Evolutionary conservation across 2,888 invertebrate species (phyloP), one percentile per base, ranked within the genome.

Genomic region (Heliconius aoede): DNA sequence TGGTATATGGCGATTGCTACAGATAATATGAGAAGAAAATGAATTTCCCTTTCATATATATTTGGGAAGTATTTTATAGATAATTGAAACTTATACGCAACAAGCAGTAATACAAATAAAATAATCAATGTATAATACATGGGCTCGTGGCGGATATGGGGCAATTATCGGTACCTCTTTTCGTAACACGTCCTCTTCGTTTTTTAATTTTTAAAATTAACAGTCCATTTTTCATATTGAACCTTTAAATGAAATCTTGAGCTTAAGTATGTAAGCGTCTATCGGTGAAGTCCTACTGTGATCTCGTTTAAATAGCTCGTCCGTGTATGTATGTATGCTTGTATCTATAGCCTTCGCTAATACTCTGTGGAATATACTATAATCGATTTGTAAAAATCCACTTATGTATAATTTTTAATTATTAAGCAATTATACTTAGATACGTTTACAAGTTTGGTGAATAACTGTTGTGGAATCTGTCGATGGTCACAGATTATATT

Each of bases 231-330:
- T 26, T 60, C 1, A 11, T n/a, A 11, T 11, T 32, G n/a, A 32
- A 32, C n/a, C 32, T 32, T 64, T 32, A n/a, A 32, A n/a, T 36
- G 21, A 46, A 40, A 28, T 18, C 9, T 46, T 61, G 75, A 75
- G 75, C 71, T 75, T 71, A 75, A 71, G 62, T 75, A 69, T 51
- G 21, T 26, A 69, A 71, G 51, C 51, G 71, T 75, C 32, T 24
- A 18, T 71, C 36, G 58, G 55, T 74, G 28, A 61, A 26, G 51
- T 36, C 28, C 36, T 67, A 32, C 60, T 76, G 76, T 76, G 76
- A 76, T 36, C 64, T 58, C 28, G 64, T 76, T 55, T 65, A 76
- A 18, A 72, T 68, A 74, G 69, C 61, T 28, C 15, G 58, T 36
- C 28, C 26, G 36, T 64, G 30, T 21, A 21, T 28, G 26, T 68